These are phyloP conservation scores for Chaetorhynchus papuensis DNA, from an alignment of 2,113 vertebrate species.

Conservation along the genomic window DNA sequence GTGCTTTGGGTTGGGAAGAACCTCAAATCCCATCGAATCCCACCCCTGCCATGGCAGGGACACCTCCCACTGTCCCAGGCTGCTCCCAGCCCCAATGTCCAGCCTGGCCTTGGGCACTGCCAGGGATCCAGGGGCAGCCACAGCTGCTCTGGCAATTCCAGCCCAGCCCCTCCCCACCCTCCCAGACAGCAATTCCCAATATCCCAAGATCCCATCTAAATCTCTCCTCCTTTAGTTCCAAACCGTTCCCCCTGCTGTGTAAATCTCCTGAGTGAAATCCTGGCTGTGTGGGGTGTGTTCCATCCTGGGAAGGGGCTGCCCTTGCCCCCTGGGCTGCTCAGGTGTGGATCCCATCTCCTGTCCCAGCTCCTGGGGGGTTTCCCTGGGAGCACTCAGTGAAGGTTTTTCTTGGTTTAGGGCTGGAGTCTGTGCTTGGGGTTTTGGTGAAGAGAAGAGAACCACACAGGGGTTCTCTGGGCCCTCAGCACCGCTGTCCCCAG, in stretches of 20 bases:
- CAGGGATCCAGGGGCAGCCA: neutral
- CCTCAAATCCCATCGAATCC: neutral
- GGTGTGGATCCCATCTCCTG: neutral
- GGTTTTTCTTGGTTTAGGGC: neutral
- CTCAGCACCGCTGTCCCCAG: rapidly evolving
- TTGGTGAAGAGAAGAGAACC: neutral
- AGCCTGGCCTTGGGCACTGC: neutral
- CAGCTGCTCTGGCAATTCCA: neutral
- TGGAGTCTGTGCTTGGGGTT: rapidly evolving
- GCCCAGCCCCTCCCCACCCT: neutral
- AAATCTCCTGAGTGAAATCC: neutral
- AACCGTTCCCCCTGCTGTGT: neutral
- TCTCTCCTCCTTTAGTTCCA: too few species aligned
- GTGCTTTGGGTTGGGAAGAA: neutral
- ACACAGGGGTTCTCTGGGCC: neutral
- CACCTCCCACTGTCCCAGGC: neutral
- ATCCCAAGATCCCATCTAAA: neutral
- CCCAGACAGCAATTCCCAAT: neutral
- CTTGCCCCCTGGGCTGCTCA: neutral
- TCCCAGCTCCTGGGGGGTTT: neutral
- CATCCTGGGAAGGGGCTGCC: neutral
- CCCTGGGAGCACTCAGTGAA: neutral
- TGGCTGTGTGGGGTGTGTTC: neutral
- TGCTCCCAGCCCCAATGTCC: neutral
- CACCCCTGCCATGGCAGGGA: neutral